phyloP scores from a whole-genome alignment of 2,888 invertebrate species.

The Melanotus villosus region DNA sequence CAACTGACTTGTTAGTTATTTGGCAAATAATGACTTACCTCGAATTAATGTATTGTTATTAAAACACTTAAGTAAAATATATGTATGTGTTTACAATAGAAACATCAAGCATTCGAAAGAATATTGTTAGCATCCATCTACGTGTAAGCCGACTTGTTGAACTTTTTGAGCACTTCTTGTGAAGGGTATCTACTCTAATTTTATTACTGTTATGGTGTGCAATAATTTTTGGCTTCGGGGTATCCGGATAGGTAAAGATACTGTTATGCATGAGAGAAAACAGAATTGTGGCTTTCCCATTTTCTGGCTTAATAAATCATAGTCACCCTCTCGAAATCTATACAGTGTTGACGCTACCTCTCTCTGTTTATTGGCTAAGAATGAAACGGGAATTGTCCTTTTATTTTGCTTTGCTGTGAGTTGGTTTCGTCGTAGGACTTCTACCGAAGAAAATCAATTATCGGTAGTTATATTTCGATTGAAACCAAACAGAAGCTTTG shows the following conservation, averaged over 20 bases:
- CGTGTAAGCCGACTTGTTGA: background rate
- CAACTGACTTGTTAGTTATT: no score
- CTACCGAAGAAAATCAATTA: conserved; percentile 1
- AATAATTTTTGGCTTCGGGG: no score
- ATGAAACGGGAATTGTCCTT: background rate
- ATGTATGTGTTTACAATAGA: background rate
- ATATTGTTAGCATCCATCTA: background rate
- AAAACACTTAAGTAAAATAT: no score
- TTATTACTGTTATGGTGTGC: no score
- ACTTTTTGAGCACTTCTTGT: background rate
- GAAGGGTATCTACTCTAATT: background rate
- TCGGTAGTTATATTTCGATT: background rate
- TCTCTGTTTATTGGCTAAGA: no score
- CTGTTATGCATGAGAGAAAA: no score
- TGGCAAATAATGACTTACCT: no score
- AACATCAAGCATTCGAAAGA: background rate
- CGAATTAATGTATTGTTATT: no score
- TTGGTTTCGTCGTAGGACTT: background rate
- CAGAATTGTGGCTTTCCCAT: background rate
- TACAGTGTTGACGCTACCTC: background rate
- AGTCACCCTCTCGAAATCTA: background rate
- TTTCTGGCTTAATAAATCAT: no score
- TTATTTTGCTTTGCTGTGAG: background rate
- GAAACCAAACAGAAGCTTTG: background rate
- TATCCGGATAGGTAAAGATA: no score